Conservation (phyloP, 2,888 invertebrate genomes). For the Tanytarsus gracilentus region DNA sequence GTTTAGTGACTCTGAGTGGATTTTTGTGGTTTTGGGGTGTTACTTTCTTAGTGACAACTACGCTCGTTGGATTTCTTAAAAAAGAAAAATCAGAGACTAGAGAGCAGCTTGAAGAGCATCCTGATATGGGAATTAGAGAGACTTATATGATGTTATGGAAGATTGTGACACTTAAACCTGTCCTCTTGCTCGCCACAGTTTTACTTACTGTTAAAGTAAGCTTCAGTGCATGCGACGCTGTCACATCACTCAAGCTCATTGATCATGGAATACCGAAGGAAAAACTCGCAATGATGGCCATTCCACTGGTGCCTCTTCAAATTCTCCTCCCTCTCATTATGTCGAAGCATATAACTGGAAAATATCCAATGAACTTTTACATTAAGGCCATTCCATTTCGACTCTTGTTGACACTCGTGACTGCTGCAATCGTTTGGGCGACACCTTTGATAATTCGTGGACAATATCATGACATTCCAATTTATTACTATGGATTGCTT, state of each 20-base stretch:
- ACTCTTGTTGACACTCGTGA: slow-evolving; percentile 73
- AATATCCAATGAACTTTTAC: slow-evolving; percentile 80
- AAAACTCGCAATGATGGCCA: slow-evolving; percentile 74
- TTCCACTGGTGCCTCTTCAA: slow-evolving; percentile 91
- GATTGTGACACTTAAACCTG: slow-evolving; percentile 74
- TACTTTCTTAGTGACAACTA: slow-evolving; percentile 81
- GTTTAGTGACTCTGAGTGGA: slow-evolving; percentile 63
- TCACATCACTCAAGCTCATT: slow-evolving; percentile 88
- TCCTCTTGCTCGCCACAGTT: slow-evolving; percentile 67
- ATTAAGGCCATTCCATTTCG: slow-evolving; percentile 83
- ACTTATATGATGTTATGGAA: slow-evolving; percentile 77
- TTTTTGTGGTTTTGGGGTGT: slow-evolving; percentile 95
- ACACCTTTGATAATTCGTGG: slow-evolving; percentile 63
- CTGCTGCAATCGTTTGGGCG: slow-evolving; percentile 72
- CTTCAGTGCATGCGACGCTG: slow-evolving; percentile 91
- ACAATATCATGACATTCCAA: slow-evolving; percentile 51
- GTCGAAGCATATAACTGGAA: slow-evolving; percentile 69
- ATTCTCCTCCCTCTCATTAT: slow-evolving; percentile 79
- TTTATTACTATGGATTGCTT: slow-evolving; percentile 67
- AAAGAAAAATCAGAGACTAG: slow-evolving; percentile 55
- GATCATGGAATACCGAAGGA: slow-evolving; percentile 96
- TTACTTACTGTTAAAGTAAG: slow-evolving; percentile 86
- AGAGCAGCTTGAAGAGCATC: slow-evolving; percentile 40
- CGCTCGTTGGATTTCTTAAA: slow-evolving; percentile 78
- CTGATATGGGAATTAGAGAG: slow-evolving; percentile 45